A percentile compares a stretch with the other conserved stretches of the same genome.
phyloP scores from a whole-genome alignment of 2,797 vertebrate genomes.

The Sternarchorhynchus goeldii region DNA sequence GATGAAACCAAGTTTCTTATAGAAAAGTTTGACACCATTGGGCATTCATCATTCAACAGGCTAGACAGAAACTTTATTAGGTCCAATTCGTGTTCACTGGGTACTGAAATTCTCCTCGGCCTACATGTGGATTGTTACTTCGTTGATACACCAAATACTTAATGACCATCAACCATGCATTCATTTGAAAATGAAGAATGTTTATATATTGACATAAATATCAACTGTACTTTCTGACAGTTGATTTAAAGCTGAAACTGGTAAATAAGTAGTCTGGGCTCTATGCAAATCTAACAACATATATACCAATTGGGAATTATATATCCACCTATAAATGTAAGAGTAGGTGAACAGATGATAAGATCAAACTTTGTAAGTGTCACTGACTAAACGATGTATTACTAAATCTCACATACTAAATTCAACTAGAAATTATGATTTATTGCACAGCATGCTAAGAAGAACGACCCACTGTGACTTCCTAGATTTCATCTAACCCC shows the following conservation, averaged over 20 bases:
- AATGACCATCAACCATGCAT: not conserved
- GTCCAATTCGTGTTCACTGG: too few species aligned
- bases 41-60: not conserved
- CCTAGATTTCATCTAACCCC: not conserved
- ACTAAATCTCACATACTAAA: not conserved
- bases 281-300: not conserved
- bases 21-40: conserved; percentile 3
- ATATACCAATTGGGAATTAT: not conserved
- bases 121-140: not conserved
- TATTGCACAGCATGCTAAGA: not conserved
- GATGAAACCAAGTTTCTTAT: not conserved
- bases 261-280: not conserved
- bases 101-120: too few species aligned
- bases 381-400: not conserved
- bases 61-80: not conserved
- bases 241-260: not conserved
- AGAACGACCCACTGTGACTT: not conserved
- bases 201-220: not conserved
- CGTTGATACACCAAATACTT: not conserved
- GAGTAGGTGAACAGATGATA: not conserved
- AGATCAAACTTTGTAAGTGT: not conserved
- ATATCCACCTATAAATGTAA: not conserved
- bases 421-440: not conserved
- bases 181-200: not conserved
- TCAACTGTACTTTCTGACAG: not conserved